Base-by-base conservation (phyloP, 2,888 invertebrate species). In the Leucophenga montana region DNA sequence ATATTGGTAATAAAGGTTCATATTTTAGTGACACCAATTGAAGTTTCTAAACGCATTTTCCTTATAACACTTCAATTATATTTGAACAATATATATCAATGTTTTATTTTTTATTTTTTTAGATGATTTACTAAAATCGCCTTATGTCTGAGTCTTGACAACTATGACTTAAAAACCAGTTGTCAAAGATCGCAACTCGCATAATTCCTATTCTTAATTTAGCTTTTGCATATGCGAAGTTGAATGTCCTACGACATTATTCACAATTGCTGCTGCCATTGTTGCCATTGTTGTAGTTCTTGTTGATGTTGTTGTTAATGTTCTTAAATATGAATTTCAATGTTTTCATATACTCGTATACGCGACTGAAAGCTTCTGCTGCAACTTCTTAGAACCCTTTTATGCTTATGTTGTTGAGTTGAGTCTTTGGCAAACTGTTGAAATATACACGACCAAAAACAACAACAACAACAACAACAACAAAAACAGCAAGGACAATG, bases 321-420 rank as follows among this genome's bases (percentile, higher is more conserved):
- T 76, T 74, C 75, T 74, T 82, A 77, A 81, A 81, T 73, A 73
- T 73, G 78, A 78, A 75, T 81, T 77, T 77, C 78, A 78, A 78
- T 78, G 81, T 78, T 79, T 78, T 79, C 75, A 70, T 73, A 72
- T 31, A 71, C 18, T 18, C 62, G 70, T 18, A 22, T 44, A 22
- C 46, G 20, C 39, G 39, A 39, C 39, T 39, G 11, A 39, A 39
- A 39, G 39, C 56, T 56, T 39, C 39, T 39, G 27, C 27, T 27
- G 27, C 27, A 27, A 27, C 27, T 27, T 27, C 18, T 56, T 13
- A 56, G 14, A 22, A 56, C 22, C 56, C 56, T 14, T 22, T 14
- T 56, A 56, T 13, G 13, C 22, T 53, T 53, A 16, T 53, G 27
- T 27, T 27, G 27, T 27, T 39, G 11, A 8, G 39, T 39, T 39